These are phyloP conservation scores for Lepidurus arcticus DNA, from an alignment of 1,140 invertebrate species.

Conservation along the genomic window DNA sequence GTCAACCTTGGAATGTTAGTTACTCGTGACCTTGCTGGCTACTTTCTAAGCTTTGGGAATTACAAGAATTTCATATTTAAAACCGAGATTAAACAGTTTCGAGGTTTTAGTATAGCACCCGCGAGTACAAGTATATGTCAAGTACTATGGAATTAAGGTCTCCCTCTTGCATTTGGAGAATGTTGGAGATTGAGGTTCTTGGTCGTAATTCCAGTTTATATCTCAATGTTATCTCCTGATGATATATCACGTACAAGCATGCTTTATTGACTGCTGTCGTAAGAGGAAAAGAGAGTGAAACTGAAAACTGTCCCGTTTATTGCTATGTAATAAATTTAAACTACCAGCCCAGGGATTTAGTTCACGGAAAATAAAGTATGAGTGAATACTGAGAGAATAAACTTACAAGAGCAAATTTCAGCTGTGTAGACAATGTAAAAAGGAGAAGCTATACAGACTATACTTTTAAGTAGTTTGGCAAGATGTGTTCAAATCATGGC, in stretches of 20 bases:
- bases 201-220: too few species aligned
- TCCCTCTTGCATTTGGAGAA: too few species aligned
- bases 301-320: not conserved
- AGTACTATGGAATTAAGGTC: too few species aligned
- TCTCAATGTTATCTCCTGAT: too few species aligned
- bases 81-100: too few species aligned
- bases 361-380: not conserved
- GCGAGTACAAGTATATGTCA: too few species aligned
- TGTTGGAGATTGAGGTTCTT: too few species aligned
- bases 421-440: not conserved
- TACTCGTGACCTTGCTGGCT: not conserved
- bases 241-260: too few species aligned
- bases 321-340: constrained; percentile 12
- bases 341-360: not conserved
- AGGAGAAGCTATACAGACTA: not conserved
- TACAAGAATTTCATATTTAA: not conserved
- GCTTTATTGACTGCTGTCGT: too few species aligned
- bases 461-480: not conserved
- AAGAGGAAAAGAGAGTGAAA: not conserved
- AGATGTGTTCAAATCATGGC: not conserved
- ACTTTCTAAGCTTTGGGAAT: not conserved
- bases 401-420: not conserved
- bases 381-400: not conserved
- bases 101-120: too few species aligned
- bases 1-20: not conserved